Percentiles rank a stretch among this genome's conserved stretches.
These are phyloP conservation scores for Meliscaeva auricollis DNA, from an alignment of 2,888 invertebrate species.

Conservation along the genomic window DNA sequence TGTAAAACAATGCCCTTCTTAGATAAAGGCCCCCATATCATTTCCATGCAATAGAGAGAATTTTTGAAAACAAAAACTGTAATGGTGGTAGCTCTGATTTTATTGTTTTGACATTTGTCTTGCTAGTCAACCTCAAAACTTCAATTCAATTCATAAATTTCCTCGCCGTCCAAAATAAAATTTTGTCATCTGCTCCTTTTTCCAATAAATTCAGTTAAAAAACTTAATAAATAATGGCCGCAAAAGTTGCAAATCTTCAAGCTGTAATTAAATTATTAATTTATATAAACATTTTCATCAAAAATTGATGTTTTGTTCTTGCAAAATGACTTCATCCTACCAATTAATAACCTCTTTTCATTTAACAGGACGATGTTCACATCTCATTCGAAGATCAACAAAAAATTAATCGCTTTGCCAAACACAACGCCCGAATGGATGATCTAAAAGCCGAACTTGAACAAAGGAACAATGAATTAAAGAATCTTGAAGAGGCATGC, in stretches of 20 bases:
- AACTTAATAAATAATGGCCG: conserved; percentile 79
- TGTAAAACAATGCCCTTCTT: neutral
- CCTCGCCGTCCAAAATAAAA: conserved; percentile 54
- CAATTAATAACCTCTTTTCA: conserved; percentile 46
- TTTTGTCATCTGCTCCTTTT: conserved; percentile 58
- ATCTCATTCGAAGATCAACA: conserved; percentile 98
- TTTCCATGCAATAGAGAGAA: conserved; percentile 59
- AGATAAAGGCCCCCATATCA: conserved; percentile 23
- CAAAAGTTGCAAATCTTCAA: conserved; percentile 86
- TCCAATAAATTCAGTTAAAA: conserved; percentile 15
- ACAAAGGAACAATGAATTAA: conserved; percentile 94
- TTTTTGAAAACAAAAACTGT: neutral
- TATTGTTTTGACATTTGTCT: conserved; percentile 70
- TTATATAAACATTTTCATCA: neutral
- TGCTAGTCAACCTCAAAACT: conserved; percentile 8
- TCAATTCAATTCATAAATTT: too few relatives aligned
- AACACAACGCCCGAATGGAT: conserved; percentile 95
- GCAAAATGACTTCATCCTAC: neutral
- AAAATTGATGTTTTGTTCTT: neutral
- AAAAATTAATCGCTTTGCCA: conserved; percentile 98
- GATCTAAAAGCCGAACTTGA: conserved; percentile 95
- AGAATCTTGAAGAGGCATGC: conserved; percentile 96
- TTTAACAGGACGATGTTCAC: conserved; percentile 92
- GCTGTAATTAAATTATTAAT: conserved; percentile 85
- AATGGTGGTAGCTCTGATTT: conserved; percentile 29